These are phyloP conservation scores for Pseudonaja textilis DNA, from an alignment of 2,113 vertebrate genomes.

Conservation along the genomic window DNA sequence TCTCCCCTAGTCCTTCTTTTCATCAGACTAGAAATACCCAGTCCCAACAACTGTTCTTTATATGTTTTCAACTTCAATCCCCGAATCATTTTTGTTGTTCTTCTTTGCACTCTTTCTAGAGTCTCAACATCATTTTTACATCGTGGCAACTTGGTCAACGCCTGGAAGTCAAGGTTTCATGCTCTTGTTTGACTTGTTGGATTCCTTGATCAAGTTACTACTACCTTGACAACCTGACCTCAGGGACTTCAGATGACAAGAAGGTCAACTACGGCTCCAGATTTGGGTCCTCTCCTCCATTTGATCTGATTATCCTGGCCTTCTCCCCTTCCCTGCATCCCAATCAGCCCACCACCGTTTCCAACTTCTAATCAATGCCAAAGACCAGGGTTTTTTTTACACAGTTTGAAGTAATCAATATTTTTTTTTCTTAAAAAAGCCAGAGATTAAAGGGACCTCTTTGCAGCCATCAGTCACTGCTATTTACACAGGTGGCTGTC, in stretches of 20 bases:
- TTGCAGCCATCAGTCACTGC: constrained; percentile 62
- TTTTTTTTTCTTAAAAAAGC: constrained; percentile 26
- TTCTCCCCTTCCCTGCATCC: no score
- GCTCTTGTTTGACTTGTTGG: not conserved
- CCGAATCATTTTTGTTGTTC: no score
- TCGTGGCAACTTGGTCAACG: not conserved
- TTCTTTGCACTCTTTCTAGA: no score
- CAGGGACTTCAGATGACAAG: not conserved
- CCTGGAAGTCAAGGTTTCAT: not conserved
- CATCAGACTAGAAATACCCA: no score
- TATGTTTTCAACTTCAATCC: no score
- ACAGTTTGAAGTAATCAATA: constrained; percentile 41
- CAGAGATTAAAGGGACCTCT: constrained; percentile 39
- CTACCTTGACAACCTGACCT: not conserved
- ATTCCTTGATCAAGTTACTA: not conserved
- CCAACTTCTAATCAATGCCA: not conserved
- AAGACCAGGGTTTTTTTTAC: not conserved
- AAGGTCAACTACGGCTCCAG: not conserved
- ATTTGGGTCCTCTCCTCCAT: not conserved
- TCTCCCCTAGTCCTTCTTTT: no score
- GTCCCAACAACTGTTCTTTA: no score
- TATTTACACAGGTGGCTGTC: constrained; percentile 59
- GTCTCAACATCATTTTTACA: no score
- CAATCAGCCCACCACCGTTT: not conserved
- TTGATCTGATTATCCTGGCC: not conserved